Evolutionary conservation across 2,113 vertebrate species (phyloP).

Genomic region (Peromyscus californicus): DNA sequence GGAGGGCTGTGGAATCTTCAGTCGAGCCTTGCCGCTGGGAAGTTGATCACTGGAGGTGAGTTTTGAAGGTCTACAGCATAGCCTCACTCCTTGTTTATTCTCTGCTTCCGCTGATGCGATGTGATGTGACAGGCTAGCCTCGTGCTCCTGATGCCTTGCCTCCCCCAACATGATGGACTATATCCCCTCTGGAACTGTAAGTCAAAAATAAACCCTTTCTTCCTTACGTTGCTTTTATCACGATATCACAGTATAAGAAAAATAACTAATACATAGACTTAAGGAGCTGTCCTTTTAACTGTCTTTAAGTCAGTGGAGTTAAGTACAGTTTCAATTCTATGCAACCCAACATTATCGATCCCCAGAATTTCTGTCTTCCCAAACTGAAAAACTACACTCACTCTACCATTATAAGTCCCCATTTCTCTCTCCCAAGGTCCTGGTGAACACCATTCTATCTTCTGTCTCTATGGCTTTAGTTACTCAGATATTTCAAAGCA

Average conservation of each 20-base stretch:
- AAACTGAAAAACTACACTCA: not conserved
- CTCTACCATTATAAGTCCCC: not conserved
- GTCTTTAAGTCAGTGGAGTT: not conserved
- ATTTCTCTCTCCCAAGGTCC: not conserved
- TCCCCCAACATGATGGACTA: not conserved
- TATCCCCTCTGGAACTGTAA: not conserved
- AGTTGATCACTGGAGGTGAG: not conserved
- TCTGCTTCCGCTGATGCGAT: not conserved
- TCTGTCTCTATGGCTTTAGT: not conserved
- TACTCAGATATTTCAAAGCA: not conserved
- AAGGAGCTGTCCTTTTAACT: not conserved
- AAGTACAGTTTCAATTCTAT: not conserved
- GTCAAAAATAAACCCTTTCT: not conserved
- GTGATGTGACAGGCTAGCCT: not conserved
- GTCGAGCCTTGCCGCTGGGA: not conserved
- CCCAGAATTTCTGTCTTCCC: not conserved
- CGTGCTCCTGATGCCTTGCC: not conserved
- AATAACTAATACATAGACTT: not conserved
- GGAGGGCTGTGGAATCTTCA: not conserved
- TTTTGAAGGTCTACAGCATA: not conserved
- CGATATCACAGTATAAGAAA: too few relatives aligned
- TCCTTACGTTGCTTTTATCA: not conserved
- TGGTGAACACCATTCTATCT: not conserved
- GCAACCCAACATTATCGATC: not conserved
- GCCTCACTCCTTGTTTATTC: not conserved